Evolutionary conservation across 2,797 vertebrate species (phyloP).

Genomic region (Gymnoscopelus microlampas): DNA sequence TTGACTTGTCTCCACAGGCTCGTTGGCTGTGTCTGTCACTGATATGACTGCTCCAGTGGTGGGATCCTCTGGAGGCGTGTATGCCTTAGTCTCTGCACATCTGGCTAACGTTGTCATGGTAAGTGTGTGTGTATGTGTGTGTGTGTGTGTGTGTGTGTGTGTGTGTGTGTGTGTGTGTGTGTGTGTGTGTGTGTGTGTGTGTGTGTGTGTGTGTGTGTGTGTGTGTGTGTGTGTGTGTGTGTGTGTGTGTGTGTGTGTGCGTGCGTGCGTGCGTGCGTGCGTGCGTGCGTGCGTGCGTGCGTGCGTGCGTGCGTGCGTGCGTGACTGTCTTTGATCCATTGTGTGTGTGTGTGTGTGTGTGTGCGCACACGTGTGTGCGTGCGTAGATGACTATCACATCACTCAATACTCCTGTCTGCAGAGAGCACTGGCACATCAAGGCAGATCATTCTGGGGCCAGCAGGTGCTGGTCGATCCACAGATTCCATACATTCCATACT

Average conservation of each 20-base stretch:
- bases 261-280: not conserved
- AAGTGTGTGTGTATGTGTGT: slow-evolving; percentile 53
- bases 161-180: slow-evolving; percentile 13
- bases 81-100: slow-evolving; percentile 96
- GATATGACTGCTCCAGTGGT: slow-evolving; percentile 97
- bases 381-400: slow-evolving; percentile 41
- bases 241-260: not conserved
- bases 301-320: not conserved
- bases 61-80: slow-evolving; percentile 97
- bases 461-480: slow-evolving; percentile 63
- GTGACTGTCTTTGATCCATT: too few relatives aligned
- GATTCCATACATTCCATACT: slow-evolving; percentile 69
- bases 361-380: slow-evolving; percentile 6
- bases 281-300: slow-evolving; percentile 1
- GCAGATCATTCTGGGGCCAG: slow-evolving; percentile 24
- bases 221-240: not conserved
- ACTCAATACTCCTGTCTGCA: slow-evolving; percentile 40
- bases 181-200: slow-evolving; percentile 7
- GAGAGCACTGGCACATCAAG: slow-evolving; percentile 42
- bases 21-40: slow-evolving; percentile 92
- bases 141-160: slow-evolving; percentile 11
- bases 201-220: not conserved
- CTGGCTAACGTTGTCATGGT: slow-evolving; percentile 98
- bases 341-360: too few relatives aligned
- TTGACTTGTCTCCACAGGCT: slow-evolving; percentile 80